Evolutionary conservation across 2,888 invertebrate species (phyloP), one percentile per base, ranked within the genome.

Genomic region (Macrosiphum euphorbiae): DNA sequence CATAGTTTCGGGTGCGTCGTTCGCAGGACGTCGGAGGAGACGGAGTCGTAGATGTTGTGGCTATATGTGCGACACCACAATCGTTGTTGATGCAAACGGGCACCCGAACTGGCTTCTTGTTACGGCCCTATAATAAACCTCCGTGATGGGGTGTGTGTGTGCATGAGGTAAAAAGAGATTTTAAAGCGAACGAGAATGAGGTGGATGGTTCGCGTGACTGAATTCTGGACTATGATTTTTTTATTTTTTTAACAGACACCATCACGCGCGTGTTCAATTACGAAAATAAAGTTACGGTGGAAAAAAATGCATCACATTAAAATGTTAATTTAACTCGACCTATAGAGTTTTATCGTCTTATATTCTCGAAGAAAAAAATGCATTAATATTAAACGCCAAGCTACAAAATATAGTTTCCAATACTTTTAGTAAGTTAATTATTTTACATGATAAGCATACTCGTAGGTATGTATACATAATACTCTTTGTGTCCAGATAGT

Each of bases 291-390:
- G 87, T 87, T 87, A n/a, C 47, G n/a, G 35, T 52, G 50, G 35
- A 78, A 52, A 50, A 28, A 52, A 87, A 87, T 50, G n/a, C 87
- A 20, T 87, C 52, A 52, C 78, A 35, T 78, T 78, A 78, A 78
- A 78, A 78, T 78, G 78, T 78, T 78, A 87, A 87, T 87, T 86
- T 52, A 87, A 87, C 50, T n/a, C 87, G 50, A 87, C 50, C 50
- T 24, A 50, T 87, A 50, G n/a, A 87, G 24, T 52, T 52, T 50
- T 20, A 20, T 87, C n/a, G n/a, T 87, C 50, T 87, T 86, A 47
- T 35, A 47, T 35, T 78, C 35, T 35, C 35, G 8, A n/a, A 26
- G 28, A 47, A 86, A 28, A 84, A 47, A 86, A 86, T 47, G n/a
- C 2, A 28, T 86, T 28, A 86, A 86, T 86, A 86, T 86, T 28